Conservation (phyloP, 2,888 invertebrate genomes). For the Caenorhabditis uteleia region DNA sequence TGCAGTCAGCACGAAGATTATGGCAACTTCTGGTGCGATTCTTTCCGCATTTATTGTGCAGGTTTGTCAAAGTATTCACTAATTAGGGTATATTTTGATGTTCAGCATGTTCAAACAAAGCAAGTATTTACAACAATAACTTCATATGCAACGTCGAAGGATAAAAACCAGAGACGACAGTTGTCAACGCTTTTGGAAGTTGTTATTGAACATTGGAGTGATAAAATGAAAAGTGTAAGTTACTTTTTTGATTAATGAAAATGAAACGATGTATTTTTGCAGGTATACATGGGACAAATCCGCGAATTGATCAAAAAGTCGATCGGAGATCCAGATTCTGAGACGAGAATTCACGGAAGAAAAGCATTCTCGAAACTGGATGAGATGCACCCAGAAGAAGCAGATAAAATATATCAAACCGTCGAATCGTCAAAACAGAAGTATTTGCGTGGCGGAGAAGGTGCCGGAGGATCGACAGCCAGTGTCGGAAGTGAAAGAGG, state of each 20-base stretch:
- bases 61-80: neutral
- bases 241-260: too few species aligned
- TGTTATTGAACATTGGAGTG: slow-evolving; percentile 24
- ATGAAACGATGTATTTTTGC: neutral
- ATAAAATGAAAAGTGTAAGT: slow-evolving; percentile 10
- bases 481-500: slow-evolving; percentile 29
- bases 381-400: slow-evolving; percentile 11
- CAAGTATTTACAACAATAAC: slow-evolving; percentile 24
- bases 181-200: slow-evolving; percentile 13
- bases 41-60: slow-evolving; percentile 19
- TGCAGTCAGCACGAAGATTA: slow-evolving; percentile 29
- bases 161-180: slow-evolving; percentile 28
- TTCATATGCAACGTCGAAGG: slow-evolving; percentile 23
- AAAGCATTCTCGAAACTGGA: slow-evolving; percentile 22
- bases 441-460: slow-evolving; percentile 15
- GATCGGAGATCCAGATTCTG: slow-evolving; percentile 29
- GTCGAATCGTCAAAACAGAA: slow-evolving; percentile 23
- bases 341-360: slow-evolving; percentile 21
- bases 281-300: slow-evolving; percentile 9
- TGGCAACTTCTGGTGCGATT: slow-evolving; percentile 29
- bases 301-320: slow-evolving; percentile 19
- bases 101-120: slow-evolving; percentile 28
- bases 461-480: slow-evolving; percentile 11
- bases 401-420: slow-evolving; percentile 19
- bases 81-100: neutral